A percentile compares a stretch with the other conserved stretches of the same genome.
These are phyloP conservation scores for Drosophila subsilvestris DNA, from an alignment of 2,888 invertebrate species.

Conservation along the genomic window DNA sequence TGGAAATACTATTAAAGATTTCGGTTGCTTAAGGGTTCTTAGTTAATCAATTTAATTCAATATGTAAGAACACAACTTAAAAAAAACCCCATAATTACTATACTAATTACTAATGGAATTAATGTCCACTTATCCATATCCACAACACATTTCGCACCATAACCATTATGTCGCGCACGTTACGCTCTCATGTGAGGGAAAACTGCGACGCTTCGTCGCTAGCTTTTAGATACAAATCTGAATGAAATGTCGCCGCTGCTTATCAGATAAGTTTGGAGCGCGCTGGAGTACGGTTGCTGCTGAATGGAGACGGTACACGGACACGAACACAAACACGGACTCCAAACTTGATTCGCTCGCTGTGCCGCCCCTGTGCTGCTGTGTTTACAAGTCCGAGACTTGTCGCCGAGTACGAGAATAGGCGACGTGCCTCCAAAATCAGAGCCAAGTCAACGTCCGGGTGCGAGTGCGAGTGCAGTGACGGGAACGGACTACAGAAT, in stretches of 20 bases:
- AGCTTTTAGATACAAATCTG: slow-evolving; percentile 72
- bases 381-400: not conserved
- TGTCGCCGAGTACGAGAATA: not conserved
- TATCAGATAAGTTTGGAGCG: slow-evolving; percentile 77
- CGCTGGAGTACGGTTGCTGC: slow-evolving; percentile 58
- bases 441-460: slow-evolving; percentile 12
- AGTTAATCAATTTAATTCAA: too few species aligned
- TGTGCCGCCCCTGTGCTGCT: not conserved
- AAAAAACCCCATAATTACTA: too few species aligned
- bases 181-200: slow-evolving; percentile 40
- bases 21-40: too few species aligned
- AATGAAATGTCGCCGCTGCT: slow-evolving; percentile 75
- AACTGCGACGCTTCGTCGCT: slow-evolving; percentile 43
- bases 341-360: not conserved
- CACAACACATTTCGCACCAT: too few species aligned
- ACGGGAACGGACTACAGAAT: slow-evolving; percentile 4
- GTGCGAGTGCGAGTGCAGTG: slow-evolving; percentile 1
- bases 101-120: not conserved
- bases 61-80: too few species aligned
- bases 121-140: too few species aligned
- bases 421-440: not conserved
- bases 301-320: slow-evolving; percentile 18
- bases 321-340: slow-evolving; percentile 1
- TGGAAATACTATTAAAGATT: not conserved
- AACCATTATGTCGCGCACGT: slow-evolving; percentile 33